Evolutionary conservation across 2,888 invertebrate genomes (phyloP), one percentile per base, ranked within the genome.

Genomic region (Nycteola revayana): DNA sequence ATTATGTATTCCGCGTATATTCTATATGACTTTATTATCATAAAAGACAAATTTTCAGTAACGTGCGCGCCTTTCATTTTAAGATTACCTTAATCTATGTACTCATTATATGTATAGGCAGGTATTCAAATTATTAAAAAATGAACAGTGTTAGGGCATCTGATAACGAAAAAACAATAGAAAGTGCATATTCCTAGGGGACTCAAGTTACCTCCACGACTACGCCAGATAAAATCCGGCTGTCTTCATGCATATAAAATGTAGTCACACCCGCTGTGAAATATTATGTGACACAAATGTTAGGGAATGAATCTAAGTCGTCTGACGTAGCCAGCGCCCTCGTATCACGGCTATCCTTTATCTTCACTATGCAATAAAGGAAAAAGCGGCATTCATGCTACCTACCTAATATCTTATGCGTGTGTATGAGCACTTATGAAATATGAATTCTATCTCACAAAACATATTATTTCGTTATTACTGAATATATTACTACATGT

Each of bases 401-500:
- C 65, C 18, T 51, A 8, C 9, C 78, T 74, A 76, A 85, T 85
- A 85, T 81, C 68, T 75, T 79, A 77, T 78, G 75, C 72, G 75
- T 78, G 75, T 71, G 75, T 77, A 77, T 70, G 79, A 78, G 77
- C 82, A 78, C 79, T 81, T 81, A 82, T 85, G 83, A 87, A 85
- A 86, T 85, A 87, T 86, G 84, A 83, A 86, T 83, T 82, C 80
- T 77, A 80, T 85, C 75, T 84, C 70, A 65, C 74, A 76, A 82
- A 81, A 82, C 82, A 80, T 85, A 81, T 83, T 86, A 85, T 83
- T 84, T 74, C 75, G 80, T 83, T 86, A 84, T 84, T 83, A 75
- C 81, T 71, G 63, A 76, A 78, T 77, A 78, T 79, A 83, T 82
- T 75, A 78, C 72, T 76, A 77, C 76, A 73, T 73, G 72, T 75